Conservation (phyloP, 2,797 vertebrate species). For the Antrozous pallidus region DNA sequence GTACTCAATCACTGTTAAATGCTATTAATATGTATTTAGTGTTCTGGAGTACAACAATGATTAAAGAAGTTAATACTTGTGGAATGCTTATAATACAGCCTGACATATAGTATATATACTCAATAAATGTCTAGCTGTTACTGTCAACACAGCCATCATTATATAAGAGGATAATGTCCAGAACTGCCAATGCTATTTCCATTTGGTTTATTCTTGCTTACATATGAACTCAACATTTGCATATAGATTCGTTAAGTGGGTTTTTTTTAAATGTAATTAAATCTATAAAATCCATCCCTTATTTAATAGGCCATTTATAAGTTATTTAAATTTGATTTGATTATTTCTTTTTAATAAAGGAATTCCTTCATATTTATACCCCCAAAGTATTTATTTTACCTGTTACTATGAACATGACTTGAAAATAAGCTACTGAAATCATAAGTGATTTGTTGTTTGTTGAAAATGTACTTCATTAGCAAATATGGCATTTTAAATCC, state of each 20-base stretch:
- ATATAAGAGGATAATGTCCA: background rate
- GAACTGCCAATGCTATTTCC: constrained; percentile 15
- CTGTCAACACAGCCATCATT: background rate
- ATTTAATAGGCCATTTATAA: constrained; percentile 4
- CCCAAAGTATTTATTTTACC: constrained; percentile 19
- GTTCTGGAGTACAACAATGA: background rate
- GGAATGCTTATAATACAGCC: background rate
- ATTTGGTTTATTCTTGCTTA: constrained; percentile 26
- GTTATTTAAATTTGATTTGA: constrained; percentile 25
- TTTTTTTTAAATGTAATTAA: constrained; percentile 43
- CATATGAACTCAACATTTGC: background rate
- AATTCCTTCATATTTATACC: constrained; percentile 30
- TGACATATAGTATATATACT: constrained; percentile 22
- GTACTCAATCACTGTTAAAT: constrained; percentile 14
- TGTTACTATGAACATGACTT: constrained; percentile 26
- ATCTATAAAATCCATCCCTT: constrained; percentile 14
- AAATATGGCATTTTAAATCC: constrained; percentile 26
- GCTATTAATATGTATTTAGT: constrained; percentile 20
- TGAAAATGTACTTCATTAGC: constrained; percentile 33
- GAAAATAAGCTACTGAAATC: constrained; percentile 45
- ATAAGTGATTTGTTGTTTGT: background rate
- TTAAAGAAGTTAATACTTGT: background rate
- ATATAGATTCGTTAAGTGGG: background rate
- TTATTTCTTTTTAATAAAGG: constrained; percentile 45
- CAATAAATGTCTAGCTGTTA: constrained; percentile 12